Evolutionary conservation across 2,888 invertebrate species (phyloP).

Genomic region (Chymomyza amoena): DNA sequence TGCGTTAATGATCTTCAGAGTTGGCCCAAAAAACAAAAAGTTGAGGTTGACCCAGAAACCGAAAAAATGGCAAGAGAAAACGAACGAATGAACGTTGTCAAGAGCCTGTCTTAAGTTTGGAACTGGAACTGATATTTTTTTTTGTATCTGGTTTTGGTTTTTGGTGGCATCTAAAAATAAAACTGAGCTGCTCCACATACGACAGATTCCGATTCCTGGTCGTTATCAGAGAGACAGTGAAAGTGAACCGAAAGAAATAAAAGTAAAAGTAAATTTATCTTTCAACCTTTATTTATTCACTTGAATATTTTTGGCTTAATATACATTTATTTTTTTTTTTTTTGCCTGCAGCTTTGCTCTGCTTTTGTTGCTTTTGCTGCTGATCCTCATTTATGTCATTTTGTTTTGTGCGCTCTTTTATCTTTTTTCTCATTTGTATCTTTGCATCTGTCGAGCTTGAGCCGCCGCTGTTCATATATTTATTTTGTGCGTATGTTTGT

Average conservation of each 20-base stretch:
- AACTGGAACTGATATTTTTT: background rate
- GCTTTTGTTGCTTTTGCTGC: background rate
- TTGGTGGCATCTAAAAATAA: conserved; percentile 55
- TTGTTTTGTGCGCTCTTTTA: conserved; percentile 12
- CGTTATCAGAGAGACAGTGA: conserved; percentile 61
- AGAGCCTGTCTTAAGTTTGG: conserved; percentile 1
- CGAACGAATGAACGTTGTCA: conserved; percentile 4
- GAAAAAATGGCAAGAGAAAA: conserved; percentile 47
- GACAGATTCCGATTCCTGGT: conserved; percentile 19
- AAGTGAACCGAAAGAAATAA: conserved; percentile 64
- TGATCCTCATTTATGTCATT: conserved; percentile 20
- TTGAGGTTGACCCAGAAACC: conserved; percentile 55
- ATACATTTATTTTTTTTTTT: background rate
- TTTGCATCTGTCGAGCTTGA: conserved; percentile 14
- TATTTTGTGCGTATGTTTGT: conserved; percentile 27
- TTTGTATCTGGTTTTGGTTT: background rate
- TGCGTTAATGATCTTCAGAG: background rate
- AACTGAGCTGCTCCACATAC: conserved; percentile 33
- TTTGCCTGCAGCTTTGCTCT: background rate
- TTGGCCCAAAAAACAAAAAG: conserved; percentile 7
- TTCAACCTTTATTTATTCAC: background rate
- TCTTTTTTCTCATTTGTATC: background rate
- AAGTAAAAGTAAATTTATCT: conserved; percentile 53
- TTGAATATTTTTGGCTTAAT: background rate
- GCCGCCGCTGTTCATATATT: conserved; percentile 18